A percentile compares a stretch with the other conserved stretches of the same genome.
Conservation (phyloP, 2,113 vertebrate genomes). For the Cryptomyrus ogoouensis region DNA sequence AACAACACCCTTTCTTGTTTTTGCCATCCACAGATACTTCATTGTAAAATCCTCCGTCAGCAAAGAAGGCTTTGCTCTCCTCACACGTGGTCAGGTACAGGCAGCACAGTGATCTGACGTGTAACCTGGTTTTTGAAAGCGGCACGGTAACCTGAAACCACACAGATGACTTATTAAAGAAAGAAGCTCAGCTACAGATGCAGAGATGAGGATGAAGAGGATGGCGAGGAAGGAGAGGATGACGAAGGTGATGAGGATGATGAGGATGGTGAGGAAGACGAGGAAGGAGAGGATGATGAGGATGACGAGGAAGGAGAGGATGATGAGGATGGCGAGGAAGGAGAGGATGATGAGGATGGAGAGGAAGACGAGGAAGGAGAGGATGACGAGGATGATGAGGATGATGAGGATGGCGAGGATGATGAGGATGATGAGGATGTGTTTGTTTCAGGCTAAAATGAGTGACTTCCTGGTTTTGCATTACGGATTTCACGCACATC, state of each 20-base stretch:
- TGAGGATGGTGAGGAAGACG: too few relatives aligned
- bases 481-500: background rate
- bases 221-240: too few relatives aligned
- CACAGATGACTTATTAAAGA: background rate
- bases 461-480: background rate
- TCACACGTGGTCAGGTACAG: background rate
- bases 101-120: background rate
- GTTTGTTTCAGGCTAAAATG: background rate
- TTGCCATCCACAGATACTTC: background rate
- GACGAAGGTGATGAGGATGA: too few relatives aligned
- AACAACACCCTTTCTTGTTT: background rate
- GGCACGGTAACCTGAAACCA: background rate
- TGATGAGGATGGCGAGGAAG: too few relatives aligned
- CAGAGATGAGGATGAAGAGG: background rate
- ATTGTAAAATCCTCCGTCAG: background rate
- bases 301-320: too few relatives aligned
- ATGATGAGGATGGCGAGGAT: too few relatives aligned
- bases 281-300: too few relatives aligned
- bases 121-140: background rate
- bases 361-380: too few relatives aligned
- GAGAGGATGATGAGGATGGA: too few relatives aligned
- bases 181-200: background rate
- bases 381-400: too few relatives aligned
- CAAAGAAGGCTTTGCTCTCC: background rate
- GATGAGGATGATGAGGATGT: too few relatives aligned